Percentiles rank a stretch among this genome's conserved stretches.
Conservation (phyloP, 1,140 invertebrate species). For the Hirudo medicinalis region DNA sequence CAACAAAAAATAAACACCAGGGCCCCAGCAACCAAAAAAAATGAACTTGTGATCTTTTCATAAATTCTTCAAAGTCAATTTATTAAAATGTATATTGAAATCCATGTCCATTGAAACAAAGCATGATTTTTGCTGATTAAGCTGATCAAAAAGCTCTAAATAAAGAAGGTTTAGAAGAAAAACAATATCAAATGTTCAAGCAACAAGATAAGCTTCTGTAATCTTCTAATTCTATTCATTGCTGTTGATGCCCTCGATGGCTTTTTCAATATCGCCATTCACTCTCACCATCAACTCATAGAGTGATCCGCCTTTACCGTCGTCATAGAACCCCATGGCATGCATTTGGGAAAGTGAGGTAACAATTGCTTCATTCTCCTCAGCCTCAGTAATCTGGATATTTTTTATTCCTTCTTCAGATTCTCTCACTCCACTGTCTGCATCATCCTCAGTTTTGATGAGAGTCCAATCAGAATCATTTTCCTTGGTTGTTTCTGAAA, state of each 20-base stretch:
- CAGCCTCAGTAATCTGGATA: not conserved
- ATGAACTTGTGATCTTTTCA: too few relatives aligned
- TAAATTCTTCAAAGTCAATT: too few relatives aligned
- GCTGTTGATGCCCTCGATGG: not conserved
- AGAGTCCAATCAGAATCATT: constrained; percentile 3
- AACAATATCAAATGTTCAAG: too few relatives aligned
- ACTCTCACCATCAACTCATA: not conserved
- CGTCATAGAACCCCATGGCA: not conserved
- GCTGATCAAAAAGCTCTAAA: too few relatives aligned
- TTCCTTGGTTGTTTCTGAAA: too few relatives aligned
- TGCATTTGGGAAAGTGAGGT: not conserved
- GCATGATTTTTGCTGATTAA: too few relatives aligned
- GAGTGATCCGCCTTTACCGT: not conserved
- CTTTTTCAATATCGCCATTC: not conserved
- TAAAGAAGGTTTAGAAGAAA: too few relatives aligned
- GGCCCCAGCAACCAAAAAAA: too few relatives aligned
- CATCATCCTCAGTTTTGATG: not conserved
- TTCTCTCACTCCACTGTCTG: not conserved
- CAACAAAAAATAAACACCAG: too few relatives aligned
- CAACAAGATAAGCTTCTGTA: too few relatives aligned
- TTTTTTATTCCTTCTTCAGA: not conserved
- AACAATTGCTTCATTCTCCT: not conserved
- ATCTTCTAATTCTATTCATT: not conserved
- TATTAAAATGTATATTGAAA: too few relatives aligned
- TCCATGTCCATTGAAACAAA: too few relatives aligned